Evolutionary conservation across 2,113 vertebrate genomes (phyloP).

Genomic region (Paracyprichromis sp.): DNA sequence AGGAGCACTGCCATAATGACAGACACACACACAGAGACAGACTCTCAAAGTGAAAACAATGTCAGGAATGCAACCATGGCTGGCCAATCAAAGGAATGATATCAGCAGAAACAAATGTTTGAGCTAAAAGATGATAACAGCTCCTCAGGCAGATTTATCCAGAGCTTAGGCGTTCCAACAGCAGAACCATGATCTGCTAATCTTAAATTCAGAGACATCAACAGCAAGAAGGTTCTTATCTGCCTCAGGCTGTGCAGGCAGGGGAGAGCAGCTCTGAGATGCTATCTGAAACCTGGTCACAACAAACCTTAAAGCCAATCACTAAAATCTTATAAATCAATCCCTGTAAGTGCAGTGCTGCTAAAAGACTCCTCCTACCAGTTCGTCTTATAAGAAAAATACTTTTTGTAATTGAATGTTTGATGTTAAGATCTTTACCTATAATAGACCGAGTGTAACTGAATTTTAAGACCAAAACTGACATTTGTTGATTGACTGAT

Average conservation of each 20-base stretch:
- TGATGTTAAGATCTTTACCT: neutral
- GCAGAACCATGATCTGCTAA: neutral
- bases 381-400: neutral
- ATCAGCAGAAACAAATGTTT: neutral
- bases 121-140: neutral
- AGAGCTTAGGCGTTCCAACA: neutral
- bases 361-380: neutral
- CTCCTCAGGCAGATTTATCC: neutral
- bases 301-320: neutral
- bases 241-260: neutral
- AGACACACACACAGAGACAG: neutral
- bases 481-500: neutral
- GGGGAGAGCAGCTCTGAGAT: neutral
- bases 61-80: neutral
- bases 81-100: neutral
- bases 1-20: neutral
- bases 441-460: neutral
- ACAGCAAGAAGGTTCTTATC: neutral
- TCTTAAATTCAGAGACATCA: neutral
- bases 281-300: neutral
- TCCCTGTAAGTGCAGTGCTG: neutral
- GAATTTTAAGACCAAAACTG: neutral
- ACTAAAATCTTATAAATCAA: neutral
- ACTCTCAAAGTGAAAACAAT: neutral
- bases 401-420: neutral